A percentile compares a stretch with the other conserved stretches of the same genome.
These are phyloP conservation scores for Hippocampus mohnikei DNA, from an alignment of 2,113 vertebrate genomes.

Conservation along the genomic window DNA sequence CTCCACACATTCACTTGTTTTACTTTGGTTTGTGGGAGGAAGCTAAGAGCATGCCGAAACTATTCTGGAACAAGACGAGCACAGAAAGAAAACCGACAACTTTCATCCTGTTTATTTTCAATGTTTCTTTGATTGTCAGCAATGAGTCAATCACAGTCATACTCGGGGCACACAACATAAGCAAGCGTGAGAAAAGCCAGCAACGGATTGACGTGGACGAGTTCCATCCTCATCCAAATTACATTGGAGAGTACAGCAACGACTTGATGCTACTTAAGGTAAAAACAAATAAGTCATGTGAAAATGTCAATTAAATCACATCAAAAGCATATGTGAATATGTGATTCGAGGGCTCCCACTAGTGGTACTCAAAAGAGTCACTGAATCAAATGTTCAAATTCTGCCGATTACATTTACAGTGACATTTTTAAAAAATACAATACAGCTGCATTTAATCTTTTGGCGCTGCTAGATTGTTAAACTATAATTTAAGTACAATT, in stretches of 20 bases:
- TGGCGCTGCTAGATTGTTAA: too few species aligned
- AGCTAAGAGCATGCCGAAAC: neutral
- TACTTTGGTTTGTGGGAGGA: neutral
- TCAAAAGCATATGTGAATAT: neutral
- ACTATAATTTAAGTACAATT: too few species aligned
- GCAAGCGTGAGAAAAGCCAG: conserved; percentile 47
- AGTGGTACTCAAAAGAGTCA: neutral
- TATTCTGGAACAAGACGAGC: neutral
- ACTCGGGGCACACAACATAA: conserved; percentile 62
- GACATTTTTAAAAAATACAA: too few species aligned
- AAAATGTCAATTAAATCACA: neutral
- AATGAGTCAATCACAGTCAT: conserved; percentile 19
- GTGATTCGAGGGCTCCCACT: neutral
- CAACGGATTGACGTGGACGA: conserved; percentile 48
- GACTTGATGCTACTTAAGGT: conserved; percentile 68
- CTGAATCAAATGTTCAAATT: neutral
- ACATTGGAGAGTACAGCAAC: fast-evolving
- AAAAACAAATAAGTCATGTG: neutral
- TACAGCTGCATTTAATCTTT: too few species aligned
- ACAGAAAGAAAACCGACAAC: neutral
- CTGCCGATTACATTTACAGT: neutral
- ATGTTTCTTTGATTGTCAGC: neutral
- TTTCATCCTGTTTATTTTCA: neutral
- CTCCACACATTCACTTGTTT: neutral
- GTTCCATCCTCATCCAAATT: conserved; percentile 31